Conservation (phyloP, 2,797 vertebrate species). For the Botia kubotai region DNA sequence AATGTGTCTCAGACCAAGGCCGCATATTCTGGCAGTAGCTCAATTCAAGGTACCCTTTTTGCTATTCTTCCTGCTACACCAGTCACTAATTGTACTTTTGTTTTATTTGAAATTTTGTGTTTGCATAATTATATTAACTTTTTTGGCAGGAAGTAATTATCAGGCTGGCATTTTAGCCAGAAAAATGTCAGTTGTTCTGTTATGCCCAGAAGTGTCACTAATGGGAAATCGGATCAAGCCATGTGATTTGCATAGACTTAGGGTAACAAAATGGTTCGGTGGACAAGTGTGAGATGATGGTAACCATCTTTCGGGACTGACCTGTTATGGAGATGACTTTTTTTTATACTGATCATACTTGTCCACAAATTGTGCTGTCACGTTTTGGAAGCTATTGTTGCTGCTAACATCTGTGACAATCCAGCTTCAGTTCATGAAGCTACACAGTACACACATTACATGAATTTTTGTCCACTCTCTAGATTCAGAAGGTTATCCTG, state of each 20-base stretch:
- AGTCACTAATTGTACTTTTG: constrained; percentile 47
- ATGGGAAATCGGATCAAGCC: not conserved
- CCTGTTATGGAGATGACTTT: constrained; percentile 83
- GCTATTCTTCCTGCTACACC: constrained; percentile 56
- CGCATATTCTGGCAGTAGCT: constrained; percentile 80
- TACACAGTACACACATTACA: not conserved
- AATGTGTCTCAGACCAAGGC: constrained; percentile 80
- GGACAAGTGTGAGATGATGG: constrained; percentile 89
- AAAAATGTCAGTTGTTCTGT: no score
- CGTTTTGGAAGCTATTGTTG: no score
- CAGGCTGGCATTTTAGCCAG: not conserved
- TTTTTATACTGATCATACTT: constrained; percentile 84
- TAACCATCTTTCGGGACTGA: constrained; percentile 98
- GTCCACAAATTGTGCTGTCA: not conserved
- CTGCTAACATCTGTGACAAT: no score
- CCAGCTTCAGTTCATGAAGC: no score
- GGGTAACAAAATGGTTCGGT: not conserved
- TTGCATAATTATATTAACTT: constrained; percentile 24
- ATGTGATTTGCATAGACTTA: not conserved
- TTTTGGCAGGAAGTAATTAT: constrained; percentile 46
- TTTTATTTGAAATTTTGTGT: not conserved
- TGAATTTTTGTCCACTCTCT: not conserved
- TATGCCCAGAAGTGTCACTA: not conserved
- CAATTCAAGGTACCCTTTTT: constrained; percentile 73
- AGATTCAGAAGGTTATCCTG: constrained; percentile 99